Base-by-base conservation (phyloP, 2,888 invertebrate species). In the Gisinianus flammeolus region DNA sequence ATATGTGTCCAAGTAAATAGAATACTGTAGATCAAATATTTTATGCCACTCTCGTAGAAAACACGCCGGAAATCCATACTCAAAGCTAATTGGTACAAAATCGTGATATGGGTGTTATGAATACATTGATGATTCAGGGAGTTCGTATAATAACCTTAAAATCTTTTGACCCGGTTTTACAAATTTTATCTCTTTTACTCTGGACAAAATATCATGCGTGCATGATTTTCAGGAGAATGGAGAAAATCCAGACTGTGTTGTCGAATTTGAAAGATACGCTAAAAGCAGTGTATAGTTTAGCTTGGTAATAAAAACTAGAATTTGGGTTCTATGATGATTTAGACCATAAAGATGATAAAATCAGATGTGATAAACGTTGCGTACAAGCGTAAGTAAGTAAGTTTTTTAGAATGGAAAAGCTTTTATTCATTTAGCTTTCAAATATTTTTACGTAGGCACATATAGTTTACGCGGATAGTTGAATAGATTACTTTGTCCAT, bases 331-430 rank as follows among this genome's bases (percentile, higher is more conserved):
- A 31, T 68, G 76, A 68, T 52, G 76, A 69, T 54, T 67, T 54
- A 68, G 68, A 26, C 56, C 68, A 56, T 76, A 76, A 76, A 75
- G 67, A 75, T 75, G 66, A 75, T 67, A 75, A 68, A 68, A 76
- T 76, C 76, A 56, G 56, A 68, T 67, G 67, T 76, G 67, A 68
- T 58, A 58, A 68, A 33, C 10, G 28, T n/a, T 16, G 52, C 58
- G n/a, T 24, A 56, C 54, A 56, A 16, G 62, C 73, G 56, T 12
- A 12, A 44, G 19, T 44, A 19, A 44, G 44, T 4, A 44, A 44
- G 44, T 44, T 12, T 16, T 12, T 35, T 5, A 35, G 35, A n/a
- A 67, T 67, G 31, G 54, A 52, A 67, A 67, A 67, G 67, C 44
- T 67, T 75, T 67, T 52, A 30, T 75, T 66, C 67, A 75, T 75